phyloP scores from a whole-genome alignment of 2,888 invertebrate species.

The Allophyes oxyacanthae region DNA sequence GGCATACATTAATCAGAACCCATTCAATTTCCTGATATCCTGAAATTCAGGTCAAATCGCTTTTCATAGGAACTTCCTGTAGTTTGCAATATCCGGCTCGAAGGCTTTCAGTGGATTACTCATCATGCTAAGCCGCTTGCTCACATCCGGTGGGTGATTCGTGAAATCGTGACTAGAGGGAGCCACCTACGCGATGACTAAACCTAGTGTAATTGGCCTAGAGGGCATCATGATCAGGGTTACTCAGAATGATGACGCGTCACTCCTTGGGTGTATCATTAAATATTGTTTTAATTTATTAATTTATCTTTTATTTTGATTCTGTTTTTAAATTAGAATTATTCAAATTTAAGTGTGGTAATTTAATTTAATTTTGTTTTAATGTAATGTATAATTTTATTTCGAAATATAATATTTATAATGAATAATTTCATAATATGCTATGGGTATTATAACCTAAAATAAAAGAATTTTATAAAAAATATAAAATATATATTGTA shows the following conservation, averaged over 20 bases:
- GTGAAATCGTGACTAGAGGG: constrained; percentile 30
- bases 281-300: too few species aligned
- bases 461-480: too few species aligned
- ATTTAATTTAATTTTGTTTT: too few species aligned
- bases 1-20: constrained; percentile 49
- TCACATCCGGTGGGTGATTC: constrained; percentile 63
- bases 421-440: too few species aligned
- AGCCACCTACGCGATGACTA: constrained; percentile 33
- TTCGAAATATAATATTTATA: too few species aligned
- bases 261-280: background rate
- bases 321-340: too few species aligned
- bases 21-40: constrained; percentile 71
- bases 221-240: constrained; percentile 9
- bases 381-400: too few species aligned
- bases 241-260: constrained; percentile 29
- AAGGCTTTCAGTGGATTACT: constrained; percentile 80
- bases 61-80: constrained; percentile 65
- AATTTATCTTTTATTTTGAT: too few species aligned
- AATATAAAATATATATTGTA: too few species aligned
- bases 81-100: constrained; percentile 79
- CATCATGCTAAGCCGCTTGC: constrained; percentile 60
- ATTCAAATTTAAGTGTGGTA: too few species aligned
- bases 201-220: constrained; percentile 22
- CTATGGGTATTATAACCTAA: too few species aligned
- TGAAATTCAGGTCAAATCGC: constrained; percentile 61